These are phyloP conservation scores for Alviniconcha marisindica DNA, from an alignment of 1,140 invertebrate genomes.

Conservation along the genomic window DNA sequence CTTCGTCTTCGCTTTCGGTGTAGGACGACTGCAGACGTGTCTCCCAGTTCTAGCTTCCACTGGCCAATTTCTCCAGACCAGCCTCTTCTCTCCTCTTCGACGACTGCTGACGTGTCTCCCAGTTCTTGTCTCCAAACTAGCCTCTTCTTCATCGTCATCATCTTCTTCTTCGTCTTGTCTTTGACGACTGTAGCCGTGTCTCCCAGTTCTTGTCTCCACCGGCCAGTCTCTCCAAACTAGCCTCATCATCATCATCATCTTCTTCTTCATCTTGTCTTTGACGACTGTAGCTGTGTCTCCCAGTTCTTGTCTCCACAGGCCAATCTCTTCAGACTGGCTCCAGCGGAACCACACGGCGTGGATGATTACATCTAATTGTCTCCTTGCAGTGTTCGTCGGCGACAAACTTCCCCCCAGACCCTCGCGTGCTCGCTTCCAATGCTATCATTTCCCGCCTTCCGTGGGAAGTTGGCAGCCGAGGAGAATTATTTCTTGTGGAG, in stretches of 20 bases:
- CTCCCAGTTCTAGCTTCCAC: too few relatives aligned
- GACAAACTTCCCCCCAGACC: background rate
- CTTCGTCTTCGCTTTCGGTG: too few relatives aligned
- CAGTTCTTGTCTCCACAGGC: background rate
- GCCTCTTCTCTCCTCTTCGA: too few relatives aligned
- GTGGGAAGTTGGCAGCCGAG: background rate
- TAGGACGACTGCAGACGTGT: too few relatives aligned
- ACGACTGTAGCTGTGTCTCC: background rate
- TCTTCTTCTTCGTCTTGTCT: background rate
- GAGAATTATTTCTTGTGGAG: slow-evolving; percentile 18
- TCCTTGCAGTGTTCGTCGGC: slow-evolving; percentile 5
- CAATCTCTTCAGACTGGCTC: background rate
- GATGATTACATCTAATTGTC: slow-evolving; percentile 39
- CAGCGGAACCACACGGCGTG: slow-evolving; percentile 4
- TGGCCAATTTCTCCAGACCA: too few relatives aligned
- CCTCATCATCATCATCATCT: too few relatives aligned
- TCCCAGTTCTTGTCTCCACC: too few relatives aligned
- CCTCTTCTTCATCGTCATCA: background rate
- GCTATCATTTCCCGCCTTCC: slow-evolving; percentile 30
- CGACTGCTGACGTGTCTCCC: too few relatives aligned
- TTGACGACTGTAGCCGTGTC: background rate
- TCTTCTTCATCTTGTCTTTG: background rate
- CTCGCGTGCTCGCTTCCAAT: slow-evolving; percentile 3
- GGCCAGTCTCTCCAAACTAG: too few relatives aligned
- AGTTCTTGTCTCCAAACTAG: too few relatives aligned